A percentile compares a stretch with the other conserved stretches of the same genome.
Conservation (phyloP, 2,113 vertebrate species). For the Psammodynastes pulverulentus region DNA sequence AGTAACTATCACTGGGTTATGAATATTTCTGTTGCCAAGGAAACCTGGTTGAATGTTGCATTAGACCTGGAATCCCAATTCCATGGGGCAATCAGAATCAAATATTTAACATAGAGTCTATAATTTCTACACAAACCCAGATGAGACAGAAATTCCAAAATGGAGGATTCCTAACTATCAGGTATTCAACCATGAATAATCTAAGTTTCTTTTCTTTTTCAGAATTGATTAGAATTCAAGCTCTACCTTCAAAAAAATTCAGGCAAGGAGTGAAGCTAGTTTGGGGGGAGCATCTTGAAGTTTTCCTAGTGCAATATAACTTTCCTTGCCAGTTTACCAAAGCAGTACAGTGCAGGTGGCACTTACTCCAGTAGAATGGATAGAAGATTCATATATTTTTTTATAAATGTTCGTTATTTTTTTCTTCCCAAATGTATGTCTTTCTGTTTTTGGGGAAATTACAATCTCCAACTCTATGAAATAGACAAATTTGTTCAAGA, state of each 20-base stretch:
- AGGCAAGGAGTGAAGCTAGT: neutral
- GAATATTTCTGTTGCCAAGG: constrained; percentile 8
- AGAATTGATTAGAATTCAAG: neutral
- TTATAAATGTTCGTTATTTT: neutral
- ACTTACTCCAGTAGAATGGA: neutral
- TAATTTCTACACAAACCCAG: neutral
- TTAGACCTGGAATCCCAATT: constrained; percentile 6
- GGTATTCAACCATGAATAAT: neutral
- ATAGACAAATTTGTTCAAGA: neutral
- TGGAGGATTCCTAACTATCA: neutral
- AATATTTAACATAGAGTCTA: neutral
- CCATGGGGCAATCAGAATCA: neutral
- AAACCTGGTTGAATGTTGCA: constrained; percentile 15
- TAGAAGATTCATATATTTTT: neutral
- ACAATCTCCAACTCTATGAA: neutral
- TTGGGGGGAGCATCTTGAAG: neutral
- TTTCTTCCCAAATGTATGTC: neutral
- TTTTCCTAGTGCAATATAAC: neutral
- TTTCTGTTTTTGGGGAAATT: neutral
- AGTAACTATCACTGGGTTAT: neutral
- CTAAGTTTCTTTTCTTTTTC: neutral
- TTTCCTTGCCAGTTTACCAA: neutral
- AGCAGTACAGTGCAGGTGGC: neutral
- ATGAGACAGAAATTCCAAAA: neutral
- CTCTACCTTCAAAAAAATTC: neutral